These are phyloP conservation scores for Lasioglossum morio DNA, from an alignment of 2,888 invertebrate species.

Conservation along the genomic window DNA sequence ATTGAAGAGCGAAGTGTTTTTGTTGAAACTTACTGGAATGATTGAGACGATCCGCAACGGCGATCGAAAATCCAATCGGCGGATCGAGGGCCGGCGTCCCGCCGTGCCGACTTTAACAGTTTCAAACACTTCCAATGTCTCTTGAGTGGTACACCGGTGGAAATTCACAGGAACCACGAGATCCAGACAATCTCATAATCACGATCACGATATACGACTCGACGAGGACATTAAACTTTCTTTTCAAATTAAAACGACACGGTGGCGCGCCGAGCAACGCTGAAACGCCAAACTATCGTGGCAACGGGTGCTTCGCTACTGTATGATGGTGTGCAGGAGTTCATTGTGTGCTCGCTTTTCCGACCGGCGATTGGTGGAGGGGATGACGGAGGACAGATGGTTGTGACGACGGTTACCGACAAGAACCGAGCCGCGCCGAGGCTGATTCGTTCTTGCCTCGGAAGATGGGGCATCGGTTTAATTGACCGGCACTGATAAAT, in stretches of 20 bases:
- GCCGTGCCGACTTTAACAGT: constrained; percentile 51
- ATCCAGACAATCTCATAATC: constrained; percentile 56
- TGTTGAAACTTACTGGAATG: constrained; percentile 49
- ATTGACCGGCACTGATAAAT: not conserved
- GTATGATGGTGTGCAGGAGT: constrained; percentile 58
- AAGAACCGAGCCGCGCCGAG: constrained; percentile 61
- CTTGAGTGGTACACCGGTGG: constrained; percentile 36
- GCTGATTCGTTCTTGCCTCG: constrained; percentile 37
- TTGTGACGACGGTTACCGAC: constrained; percentile 66
- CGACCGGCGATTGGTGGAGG: constrained; percentile 63
- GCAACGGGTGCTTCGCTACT: constrained; percentile 77
- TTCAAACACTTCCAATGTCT: constrained; percentile 52
- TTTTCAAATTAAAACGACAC: constrained; percentile 54
- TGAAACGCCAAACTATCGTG: constrained; percentile 69
- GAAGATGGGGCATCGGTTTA: constrained; percentile 63
- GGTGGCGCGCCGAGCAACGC: constrained; percentile 63
- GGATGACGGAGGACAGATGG: constrained; percentile 72
- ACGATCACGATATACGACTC: not conserved
- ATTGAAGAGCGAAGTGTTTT: not conserved
- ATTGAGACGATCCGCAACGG: constrained; percentile 51
- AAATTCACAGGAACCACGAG: constrained; percentile 37
- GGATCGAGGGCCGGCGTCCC: constrained; percentile 64
- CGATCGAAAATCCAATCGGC: constrained; percentile 63
- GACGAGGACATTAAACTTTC: constrained; percentile 1
- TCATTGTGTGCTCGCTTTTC: constrained; percentile 68